Evolutionary conservation across 2,113 vertebrate genomes (phyloP).

Genomic region (Enhydra lutris): DNA sequence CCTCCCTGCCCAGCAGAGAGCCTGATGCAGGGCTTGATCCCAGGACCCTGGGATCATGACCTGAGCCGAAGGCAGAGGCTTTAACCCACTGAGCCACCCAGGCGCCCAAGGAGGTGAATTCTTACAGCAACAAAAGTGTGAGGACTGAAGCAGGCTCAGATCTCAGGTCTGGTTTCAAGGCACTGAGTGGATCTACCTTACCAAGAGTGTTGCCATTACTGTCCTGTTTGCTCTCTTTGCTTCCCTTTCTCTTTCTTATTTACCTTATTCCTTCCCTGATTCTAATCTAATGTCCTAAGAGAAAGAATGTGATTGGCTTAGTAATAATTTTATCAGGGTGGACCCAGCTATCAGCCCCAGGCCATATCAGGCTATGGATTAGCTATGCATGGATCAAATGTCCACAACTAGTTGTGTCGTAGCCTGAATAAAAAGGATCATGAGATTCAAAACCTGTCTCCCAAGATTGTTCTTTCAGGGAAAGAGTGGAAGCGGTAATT

Average conservation of each 20-base stretch:
- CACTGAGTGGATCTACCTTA: not conserved
- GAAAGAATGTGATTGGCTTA: not conserved
- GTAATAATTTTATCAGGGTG: not conserved
- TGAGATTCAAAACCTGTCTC: not conserved
- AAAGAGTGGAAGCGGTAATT: not conserved
- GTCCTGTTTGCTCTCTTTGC: not conserved
- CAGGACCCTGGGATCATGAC: too few species aligned
- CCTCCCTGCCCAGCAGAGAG: too few species aligned
- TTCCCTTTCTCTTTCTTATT: not conserved
- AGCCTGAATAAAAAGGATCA: not conserved
- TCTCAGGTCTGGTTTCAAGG: not conserved
- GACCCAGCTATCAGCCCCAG: not conserved
- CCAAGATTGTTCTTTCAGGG: not conserved
- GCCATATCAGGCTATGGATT: not conserved
- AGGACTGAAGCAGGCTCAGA: not conserved
- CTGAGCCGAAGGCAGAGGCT: too few species aligned
- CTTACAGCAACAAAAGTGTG: not conserved
- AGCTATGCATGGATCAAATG: not conserved
- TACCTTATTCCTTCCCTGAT: not conserved
- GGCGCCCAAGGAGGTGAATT: not conserved
- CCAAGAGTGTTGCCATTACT: fast-evolving
- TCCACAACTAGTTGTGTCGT: not conserved
- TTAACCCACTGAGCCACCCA: too few species aligned
- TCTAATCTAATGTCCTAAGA: not conserved
- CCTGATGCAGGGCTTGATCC: too few species aligned